Conservation (phyloP, 1,140 invertebrate species). For the Caerostris extrusa region DNA sequence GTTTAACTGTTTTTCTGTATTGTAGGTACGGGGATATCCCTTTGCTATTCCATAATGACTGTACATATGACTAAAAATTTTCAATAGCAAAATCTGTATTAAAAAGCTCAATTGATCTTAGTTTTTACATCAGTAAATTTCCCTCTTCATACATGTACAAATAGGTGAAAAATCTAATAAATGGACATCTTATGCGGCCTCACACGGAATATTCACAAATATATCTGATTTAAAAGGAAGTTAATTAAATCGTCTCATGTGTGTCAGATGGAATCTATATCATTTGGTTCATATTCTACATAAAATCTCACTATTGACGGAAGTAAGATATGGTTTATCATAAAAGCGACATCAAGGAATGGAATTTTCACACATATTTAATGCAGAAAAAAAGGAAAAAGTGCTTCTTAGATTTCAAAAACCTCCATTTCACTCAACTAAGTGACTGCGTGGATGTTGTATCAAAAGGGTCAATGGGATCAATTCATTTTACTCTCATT, state of each 20-base stretch:
- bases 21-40: too few relatives aligned
- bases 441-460: neutral
- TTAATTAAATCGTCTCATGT: neutral
- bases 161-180: too few relatives aligned
- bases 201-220: too few relatives aligned
- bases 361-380: conserved; percentile 16
- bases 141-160: too few relatives aligned
- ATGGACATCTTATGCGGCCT: too few relatives aligned
- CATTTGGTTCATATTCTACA: neutral
- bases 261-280: neutral
- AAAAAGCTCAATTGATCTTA: too few relatives aligned
- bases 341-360: neutral
- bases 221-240: neutral
- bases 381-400: neutral
- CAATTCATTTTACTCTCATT: conserved; percentile 77
- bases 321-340: neutral
- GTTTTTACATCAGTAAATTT: too few relatives aligned
- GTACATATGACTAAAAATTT: too few relatives aligned
- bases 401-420: neutral
- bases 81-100: too few relatives aligned
- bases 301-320: neutral
- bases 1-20: too few relatives aligned
- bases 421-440: neutral
- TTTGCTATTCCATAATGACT: too few relatives aligned
- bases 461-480: conserved; percentile 64